Evolutionary conservation across 2,797 vertebrate species (phyloP), one percentile per base, ranked within the genome.

Genomic region (Tapirus indicus): DNA sequence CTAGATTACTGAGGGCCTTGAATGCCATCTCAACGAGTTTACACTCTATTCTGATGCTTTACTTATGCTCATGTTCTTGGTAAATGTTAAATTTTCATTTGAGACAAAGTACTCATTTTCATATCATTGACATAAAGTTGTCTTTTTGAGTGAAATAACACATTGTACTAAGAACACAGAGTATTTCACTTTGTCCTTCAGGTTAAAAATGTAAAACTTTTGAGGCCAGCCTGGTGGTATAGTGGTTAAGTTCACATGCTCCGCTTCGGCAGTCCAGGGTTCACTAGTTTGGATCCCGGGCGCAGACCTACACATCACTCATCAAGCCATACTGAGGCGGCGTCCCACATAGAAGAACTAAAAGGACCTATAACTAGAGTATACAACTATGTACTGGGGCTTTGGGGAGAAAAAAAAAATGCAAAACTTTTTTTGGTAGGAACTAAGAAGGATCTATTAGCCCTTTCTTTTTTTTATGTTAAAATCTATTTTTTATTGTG

Each of bases 1-100:
- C 71, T 72, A 38, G 27, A 52, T 69, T 92, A 11, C 79, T 47
- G 72, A 82, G n/a, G 75, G 12, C 29, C 68, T 35, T 32, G 49
- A 49, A 35, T 80, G 21, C 74, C 38, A 3, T 87, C 52, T 49
- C 41, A 78, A n/a, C 58, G 14, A 71, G 16, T 74, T 83, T 62
- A 44, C 21, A 78, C 27, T 60, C 16, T 71, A 4, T 66, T 35
- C 66, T 56, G n/a, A 89, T 75, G 29, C 49, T 69, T 91, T 77
- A 38, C 72, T 64, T 83, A 49, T 38, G 52, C n/a, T 91, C 32
- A 6, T 16, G 69, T 85, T 83, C 35, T 60, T 94, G 75, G 62
- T 71, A 80, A 58, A 93, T 62, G 52, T 93, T 62, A 85, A 75
- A 60, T 49, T 52, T 92, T 84, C n/a, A 85, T 54, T 54, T 32